Percentiles rank a stretch among this genome's conserved stretches.
phyloP scores from a whole-genome alignment of 1,140 invertebrate genomes.

The Macrosteles quadrilineatus region DNA sequence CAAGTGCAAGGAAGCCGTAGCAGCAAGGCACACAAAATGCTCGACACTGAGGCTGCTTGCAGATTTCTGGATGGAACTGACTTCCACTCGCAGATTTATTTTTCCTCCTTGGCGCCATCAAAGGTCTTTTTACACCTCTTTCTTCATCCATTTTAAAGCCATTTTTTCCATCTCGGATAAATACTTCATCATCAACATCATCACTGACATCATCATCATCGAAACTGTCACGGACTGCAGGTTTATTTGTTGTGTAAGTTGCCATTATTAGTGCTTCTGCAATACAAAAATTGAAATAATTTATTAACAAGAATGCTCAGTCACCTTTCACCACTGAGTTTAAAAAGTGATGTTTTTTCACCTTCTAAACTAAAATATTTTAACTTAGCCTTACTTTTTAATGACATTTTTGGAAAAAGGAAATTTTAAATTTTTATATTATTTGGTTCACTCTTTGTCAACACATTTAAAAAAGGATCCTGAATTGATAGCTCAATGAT shows the following conservation, averaged over 20 bases:
- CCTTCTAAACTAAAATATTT: no score
- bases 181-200: slow-evolving; percentile 76
- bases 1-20: slow-evolving; percentile 58
- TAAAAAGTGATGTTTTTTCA: no score
- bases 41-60: slow-evolving; percentile 56
- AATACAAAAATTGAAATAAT: no score
- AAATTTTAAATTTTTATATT: no score
- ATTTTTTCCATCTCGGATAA: slow-evolving; percentile 70
- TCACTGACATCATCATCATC: slow-evolving; percentile 61
- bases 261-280: neutral
- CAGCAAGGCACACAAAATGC: slow-evolving; percentile 61
- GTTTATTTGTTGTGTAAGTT: slow-evolving; percentile 34
- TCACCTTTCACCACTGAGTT: no score
- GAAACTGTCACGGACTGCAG: slow-evolving; percentile 52
- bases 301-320: no score
- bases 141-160: slow-evolving; percentile 63
- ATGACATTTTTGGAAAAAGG: no score
- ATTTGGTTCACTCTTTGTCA: no score
- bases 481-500: no score
- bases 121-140: slow-evolving; percentile 67
- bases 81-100: slow-evolving; percentile 48
- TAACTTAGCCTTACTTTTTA: no score
- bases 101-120: slow-evolving; percentile 71
- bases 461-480: no score
- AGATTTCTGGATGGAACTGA: slow-evolving; percentile 50